These are phyloP conservation scores for Myripristis murdjan DNA, from an alignment of 2,797 vertebrate species.

Conservation along the genomic window DNA sequence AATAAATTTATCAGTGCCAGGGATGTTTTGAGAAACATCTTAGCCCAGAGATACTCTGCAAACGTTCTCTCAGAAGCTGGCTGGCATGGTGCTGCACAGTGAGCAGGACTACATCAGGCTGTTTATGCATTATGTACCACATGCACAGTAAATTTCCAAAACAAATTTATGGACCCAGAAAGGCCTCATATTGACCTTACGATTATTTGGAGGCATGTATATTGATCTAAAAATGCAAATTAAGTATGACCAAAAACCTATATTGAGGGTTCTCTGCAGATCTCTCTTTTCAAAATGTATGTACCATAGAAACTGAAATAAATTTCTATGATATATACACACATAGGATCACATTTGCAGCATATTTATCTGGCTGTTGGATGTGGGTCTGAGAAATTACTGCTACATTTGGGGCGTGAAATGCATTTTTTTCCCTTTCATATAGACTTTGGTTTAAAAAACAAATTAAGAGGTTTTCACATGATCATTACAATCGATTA, in stretches of 20 bases:
- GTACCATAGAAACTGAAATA: no score
- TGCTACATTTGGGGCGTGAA: conserved; percentile 45
- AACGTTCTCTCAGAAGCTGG: conserved; percentile 31
- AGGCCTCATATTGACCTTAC: conserved; percentile 12
- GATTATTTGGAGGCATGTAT: conserved; percentile 19
- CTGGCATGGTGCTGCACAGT: conserved; percentile 26
- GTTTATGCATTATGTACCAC: conserved; percentile 41
- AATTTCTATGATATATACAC: no score
- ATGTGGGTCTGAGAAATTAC: conserved; percentile 30
- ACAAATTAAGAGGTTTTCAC: conserved; percentile 57
- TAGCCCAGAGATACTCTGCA: not conserved
- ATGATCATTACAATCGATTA: conserved; percentile 61
- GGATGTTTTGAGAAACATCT: conserved; percentile 9
- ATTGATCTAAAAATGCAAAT: conserved; percentile 10
- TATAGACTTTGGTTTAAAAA: conserved; percentile 70
- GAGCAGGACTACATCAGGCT: conserved; percentile 46
- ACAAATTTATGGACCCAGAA: conserved; percentile 32
- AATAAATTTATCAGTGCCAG: not conserved
- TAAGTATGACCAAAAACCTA: conserved; percentile 23
- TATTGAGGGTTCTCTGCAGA: conserved; percentile 7
- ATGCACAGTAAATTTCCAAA: conserved; percentile 35
- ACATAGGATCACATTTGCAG: conserved; percentile 30
- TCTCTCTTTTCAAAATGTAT: conserved; percentile 13
- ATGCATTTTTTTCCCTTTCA: conserved; percentile 44
- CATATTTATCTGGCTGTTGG: conserved; percentile 9